phyloP scores from a whole-genome alignment of 2,113 vertebrate genomes.

The Oncorhynchus mykiss region DNA sequence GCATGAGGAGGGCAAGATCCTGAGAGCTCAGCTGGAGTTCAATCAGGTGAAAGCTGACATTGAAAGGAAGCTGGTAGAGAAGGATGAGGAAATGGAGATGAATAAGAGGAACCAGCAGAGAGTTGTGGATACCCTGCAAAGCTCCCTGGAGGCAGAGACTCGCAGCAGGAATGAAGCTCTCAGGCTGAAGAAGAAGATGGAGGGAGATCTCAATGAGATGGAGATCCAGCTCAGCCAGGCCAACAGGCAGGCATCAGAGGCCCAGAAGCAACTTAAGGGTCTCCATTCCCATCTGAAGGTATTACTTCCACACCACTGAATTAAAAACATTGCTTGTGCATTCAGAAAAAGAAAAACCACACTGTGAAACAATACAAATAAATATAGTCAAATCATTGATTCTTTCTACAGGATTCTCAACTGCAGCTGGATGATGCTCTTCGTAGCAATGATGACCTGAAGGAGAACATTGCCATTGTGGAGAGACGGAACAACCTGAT shows the following conservation, averaged over 20 bases:
- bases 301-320: not conserved
- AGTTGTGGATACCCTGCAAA: slow-evolving; percentile 82
- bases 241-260: slow-evolving; percentile 70
- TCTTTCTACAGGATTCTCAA: slow-evolving; percentile 70
- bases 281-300: slow-evolving; percentile 74
- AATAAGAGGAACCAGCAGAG: slow-evolving; percentile 83
- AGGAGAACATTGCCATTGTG: too few relatives aligned
- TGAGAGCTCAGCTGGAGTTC: slow-evolving; percentile 84
- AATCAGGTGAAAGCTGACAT: slow-evolving; percentile 84
- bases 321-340: not conserved
- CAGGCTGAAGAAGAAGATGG: slow-evolving; percentile 75
- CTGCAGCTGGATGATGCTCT: slow-evolving; percentile 12
- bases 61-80: slow-evolving; percentile 82
- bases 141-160: slow-evolving; percentile 85
- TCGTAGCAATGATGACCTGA: slow-evolving; percentile 68
- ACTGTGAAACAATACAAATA: too few relatives aligned
- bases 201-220: slow-evolving; percentile 44
- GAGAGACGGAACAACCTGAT: too few relatives aligned
- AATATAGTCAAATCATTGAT: not conserved
- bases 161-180: slow-evolving; percentile 84
- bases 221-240: slow-evolving; percentile 73
- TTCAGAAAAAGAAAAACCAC: too few relatives aligned
- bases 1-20: slow-evolving; percentile 88
- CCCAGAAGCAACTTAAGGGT: slow-evolving; percentile 78
- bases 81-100: slow-evolving; percentile 90